Conservation (phyloP, 2,888 invertebrate genomes). For the Caenorhabditis sinica region DNA sequence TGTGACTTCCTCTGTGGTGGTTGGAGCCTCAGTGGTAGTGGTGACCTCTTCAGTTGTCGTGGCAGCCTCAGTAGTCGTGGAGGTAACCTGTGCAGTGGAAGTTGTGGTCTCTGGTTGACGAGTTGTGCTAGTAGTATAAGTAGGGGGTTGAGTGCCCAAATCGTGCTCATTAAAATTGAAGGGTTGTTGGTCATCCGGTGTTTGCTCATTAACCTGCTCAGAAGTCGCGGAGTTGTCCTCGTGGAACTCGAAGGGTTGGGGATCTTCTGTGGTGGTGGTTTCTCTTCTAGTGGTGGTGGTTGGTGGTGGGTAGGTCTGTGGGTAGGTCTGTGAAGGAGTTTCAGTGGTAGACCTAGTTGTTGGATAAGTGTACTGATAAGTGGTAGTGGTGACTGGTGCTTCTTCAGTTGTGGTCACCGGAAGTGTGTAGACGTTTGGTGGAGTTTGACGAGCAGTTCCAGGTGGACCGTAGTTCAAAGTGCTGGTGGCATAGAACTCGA, state of each 20-base stretch:
- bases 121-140: constrained; percentile 27
- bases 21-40: constrained; percentile 10
- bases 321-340: background rate
- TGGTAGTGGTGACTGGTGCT: constrained; percentile 36
- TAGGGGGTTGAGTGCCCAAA: constrained; percentile 32
- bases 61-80: constrained; percentile 51
- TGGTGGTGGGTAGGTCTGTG: constrained; percentile 9
- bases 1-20: constrained; percentile 25
- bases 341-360: background rate
- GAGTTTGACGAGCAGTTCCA: constrained; percentile 13
- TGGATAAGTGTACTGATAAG: constrained; percentile 36
- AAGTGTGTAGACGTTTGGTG: constrained; percentile 19
- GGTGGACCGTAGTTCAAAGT: constrained; percentile 44
- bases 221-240: constrained; percentile 22
- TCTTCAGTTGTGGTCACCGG: constrained; percentile 20
- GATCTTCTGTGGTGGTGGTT: constrained; percentile 46
- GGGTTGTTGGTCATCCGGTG: constrained; percentile 18
- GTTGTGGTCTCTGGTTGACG: constrained; percentile 34
- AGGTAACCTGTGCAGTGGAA: constrained; percentile 21
- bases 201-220: constrained; percentile 49
- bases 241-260: constrained; percentile 53
- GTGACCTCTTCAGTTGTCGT: constrained; percentile 52
- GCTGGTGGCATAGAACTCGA: constrained; percentile 57
- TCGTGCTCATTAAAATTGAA: constrained; percentile 54
- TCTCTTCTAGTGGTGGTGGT: constrained; percentile 40